These are phyloP conservation scores for Trichomycterus rosablanca DNA, from an alignment of 2,113 vertebrate species.

Conservation along the genomic window DNA sequence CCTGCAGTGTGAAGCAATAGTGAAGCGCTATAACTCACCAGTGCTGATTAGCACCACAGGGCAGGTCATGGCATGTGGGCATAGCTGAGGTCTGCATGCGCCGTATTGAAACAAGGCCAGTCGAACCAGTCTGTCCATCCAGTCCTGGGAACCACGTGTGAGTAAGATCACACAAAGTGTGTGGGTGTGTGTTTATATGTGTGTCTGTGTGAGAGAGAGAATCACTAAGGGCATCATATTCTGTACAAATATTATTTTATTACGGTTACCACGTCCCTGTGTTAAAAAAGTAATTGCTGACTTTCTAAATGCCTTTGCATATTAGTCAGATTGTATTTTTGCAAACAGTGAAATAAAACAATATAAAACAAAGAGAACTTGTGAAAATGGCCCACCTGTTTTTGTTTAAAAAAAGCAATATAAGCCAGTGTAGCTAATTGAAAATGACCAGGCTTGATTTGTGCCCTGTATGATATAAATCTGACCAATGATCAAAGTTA, in stretches of 20 bases:
- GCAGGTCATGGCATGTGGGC: constrained; percentile 35
- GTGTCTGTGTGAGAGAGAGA: constrained; percentile 14
- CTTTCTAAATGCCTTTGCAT: constrained; percentile 16
- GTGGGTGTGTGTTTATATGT: constrained; percentile 6
- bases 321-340: too few relatives aligned
- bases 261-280: too few relatives aligned
- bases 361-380: too few relatives aligned
- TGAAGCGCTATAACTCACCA: constrained; percentile 13
- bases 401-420: too few relatives aligned
- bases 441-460: too few relatives aligned
- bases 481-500: too few relatives aligned
- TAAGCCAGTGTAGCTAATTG: too few relatives aligned
- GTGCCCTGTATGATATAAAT: too few relatives aligned
- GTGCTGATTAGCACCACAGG: constrained; percentile 13
- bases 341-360: too few relatives aligned
- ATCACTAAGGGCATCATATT: constrained; percentile 54
- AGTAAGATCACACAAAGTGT: constrained; percentile 35
- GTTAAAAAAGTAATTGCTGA: too few relatives aligned
- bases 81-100: constrained; percentile 21
- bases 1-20: constrained; percentile 7
- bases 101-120: constrained; percentile 44
- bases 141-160: constrained; percentile 19
- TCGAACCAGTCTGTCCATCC: constrained; percentile 52
- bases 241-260: constrained; percentile 29
- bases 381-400: too few relatives aligned